A percentile compares a stretch with the other conserved stretches of the same genome.
Evolutionary conservation across 1,140 invertebrate genomes (phyloP).

Genomic region (Heterodera carotae): DNA sequence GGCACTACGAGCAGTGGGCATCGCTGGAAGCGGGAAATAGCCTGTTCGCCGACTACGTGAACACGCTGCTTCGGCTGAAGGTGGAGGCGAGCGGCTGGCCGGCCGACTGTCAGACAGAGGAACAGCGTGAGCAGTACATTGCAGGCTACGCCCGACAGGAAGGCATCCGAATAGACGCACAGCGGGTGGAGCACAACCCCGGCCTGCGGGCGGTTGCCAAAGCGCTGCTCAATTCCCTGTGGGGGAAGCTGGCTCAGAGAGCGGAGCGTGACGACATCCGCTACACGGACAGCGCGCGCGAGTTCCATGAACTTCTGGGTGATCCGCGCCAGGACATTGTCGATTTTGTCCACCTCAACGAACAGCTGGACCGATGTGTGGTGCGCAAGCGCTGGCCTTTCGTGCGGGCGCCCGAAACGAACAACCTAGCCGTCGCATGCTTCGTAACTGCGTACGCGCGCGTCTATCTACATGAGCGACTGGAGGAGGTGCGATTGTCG

Average conservation of each 20-base stretch:
- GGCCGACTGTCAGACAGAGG: conserved; percentile 1
- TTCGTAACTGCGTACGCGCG: conserved; percentile 28
- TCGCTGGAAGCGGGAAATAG: not conserved
- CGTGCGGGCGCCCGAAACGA: conserved; percentile 21
- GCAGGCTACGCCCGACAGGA: conserved; percentile 19
- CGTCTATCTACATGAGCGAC: conserved; percentile 5
- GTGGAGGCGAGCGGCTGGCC: conserved; percentile 38
- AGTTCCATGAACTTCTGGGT: conserved; percentile 12
- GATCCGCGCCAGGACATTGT: conserved; percentile 13
- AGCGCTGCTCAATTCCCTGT: conserved; percentile 23
- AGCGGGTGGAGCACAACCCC: conserved; percentile 18
- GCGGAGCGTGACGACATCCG: not conserved
- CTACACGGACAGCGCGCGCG: conserved; percentile 16
- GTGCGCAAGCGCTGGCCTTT: not conserved
- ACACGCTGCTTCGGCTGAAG: conserved; percentile 14
- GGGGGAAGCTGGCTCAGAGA: conserved; percentile 33
- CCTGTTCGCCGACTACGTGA: conserved; percentile 31
- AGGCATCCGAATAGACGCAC: conserved; percentile 15
- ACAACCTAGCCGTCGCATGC: conserved; percentile 24
- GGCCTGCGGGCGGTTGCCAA: conserved; percentile 27
- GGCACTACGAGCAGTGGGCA: conserved; percentile 13
- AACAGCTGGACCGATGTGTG: conserved; percentile 12
- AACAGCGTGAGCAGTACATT: conserved; percentile 2
- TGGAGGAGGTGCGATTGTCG: conserved; percentile 22
- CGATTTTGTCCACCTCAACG: conserved; percentile 22